Percentiles rank a stretch among this genome's conserved stretches.
phyloP scores from a whole-genome alignment of 2,113 vertebrate genomes.

The Phaethornis superciliosus region DNA sequence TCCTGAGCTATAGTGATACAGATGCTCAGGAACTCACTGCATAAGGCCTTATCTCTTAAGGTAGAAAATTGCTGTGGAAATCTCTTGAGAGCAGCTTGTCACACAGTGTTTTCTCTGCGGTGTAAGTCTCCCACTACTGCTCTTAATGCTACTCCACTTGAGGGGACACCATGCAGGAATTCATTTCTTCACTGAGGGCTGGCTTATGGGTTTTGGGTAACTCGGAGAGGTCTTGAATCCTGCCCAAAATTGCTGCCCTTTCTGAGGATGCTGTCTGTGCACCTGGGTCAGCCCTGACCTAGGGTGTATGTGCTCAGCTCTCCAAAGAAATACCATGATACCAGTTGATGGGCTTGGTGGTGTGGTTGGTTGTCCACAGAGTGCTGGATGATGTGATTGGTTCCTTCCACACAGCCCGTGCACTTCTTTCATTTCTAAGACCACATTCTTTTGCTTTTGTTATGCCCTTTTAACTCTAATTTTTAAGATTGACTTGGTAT shows the following conservation, averaged over 20 bases:
- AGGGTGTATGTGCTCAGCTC: rapidly evolving
- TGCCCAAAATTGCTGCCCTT: rapidly evolving
- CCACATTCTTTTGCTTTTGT: neutral
- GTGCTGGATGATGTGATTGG: neutral
- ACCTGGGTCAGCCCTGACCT: rapidly evolving
- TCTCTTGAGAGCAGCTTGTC: neutral
- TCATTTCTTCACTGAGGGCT: neutral
- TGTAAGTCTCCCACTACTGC: rapidly evolving
- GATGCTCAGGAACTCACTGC: neutral
- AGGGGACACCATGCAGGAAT: neutral
- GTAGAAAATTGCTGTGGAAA: neutral
- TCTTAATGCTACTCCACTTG: rapidly evolving
- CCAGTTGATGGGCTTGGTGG: too few species aligned
- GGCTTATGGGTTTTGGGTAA: neutral
- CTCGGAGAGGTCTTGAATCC: rapidly evolving
- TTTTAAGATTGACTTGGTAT: neutral
- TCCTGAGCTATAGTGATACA: neutral
- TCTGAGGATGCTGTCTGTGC: neutral
- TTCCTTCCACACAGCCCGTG: neutral
- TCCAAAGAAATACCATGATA: rapidly evolving
- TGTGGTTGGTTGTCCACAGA: rapidly evolving
- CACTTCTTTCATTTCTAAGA: neutral
- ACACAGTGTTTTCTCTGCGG: rapidly evolving
- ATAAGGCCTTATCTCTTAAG: neutral
- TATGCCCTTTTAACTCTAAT: neutral